phyloP scores from a whole-genome alignment of 2,113 vertebrate genomes.

The Chamaea fasciata region DNA sequence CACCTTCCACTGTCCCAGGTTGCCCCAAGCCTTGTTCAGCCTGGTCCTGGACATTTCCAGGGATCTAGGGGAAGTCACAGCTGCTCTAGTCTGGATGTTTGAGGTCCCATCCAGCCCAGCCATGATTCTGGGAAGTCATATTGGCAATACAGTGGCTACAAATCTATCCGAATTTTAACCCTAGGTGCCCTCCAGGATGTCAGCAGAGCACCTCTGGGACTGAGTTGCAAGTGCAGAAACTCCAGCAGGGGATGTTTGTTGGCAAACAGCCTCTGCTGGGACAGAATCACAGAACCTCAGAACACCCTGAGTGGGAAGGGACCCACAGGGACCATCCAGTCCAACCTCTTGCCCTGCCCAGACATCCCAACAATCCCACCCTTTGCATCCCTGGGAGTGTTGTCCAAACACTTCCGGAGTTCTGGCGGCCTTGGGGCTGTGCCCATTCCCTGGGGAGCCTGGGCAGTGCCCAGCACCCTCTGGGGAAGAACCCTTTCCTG shows the following conservation, averaged over 20 bases:
- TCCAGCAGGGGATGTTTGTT: not conserved
- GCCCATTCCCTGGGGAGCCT: not conserved
- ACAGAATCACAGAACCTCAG: not conserved
- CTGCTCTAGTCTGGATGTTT: not conserved
- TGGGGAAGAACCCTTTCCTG: not conserved
- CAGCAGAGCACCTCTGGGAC: not conserved
- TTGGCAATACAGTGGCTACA: not conserved
- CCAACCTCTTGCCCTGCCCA: accelerated
- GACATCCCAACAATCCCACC: not conserved
- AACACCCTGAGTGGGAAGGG: not conserved
- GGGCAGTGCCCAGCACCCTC: not conserved
- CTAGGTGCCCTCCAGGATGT: not conserved
- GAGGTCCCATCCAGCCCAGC: not conserved
- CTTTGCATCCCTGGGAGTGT: accelerated
- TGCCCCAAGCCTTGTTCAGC: accelerated
- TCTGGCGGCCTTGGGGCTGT: not conserved
- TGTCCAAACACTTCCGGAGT: not conserved
- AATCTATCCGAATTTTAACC: not conserved
- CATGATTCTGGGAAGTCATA: not conserved
- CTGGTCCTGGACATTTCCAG: not conserved
- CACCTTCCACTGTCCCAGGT: not conserved
- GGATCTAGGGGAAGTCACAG: not conserved
- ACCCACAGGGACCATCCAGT: not conserved
- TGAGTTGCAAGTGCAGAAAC: not conserved
- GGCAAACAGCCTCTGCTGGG: not conserved